Conservation (phyloP, 2,113 vertebrate species). For the Pelvicachromis taeniatus region DNA sequence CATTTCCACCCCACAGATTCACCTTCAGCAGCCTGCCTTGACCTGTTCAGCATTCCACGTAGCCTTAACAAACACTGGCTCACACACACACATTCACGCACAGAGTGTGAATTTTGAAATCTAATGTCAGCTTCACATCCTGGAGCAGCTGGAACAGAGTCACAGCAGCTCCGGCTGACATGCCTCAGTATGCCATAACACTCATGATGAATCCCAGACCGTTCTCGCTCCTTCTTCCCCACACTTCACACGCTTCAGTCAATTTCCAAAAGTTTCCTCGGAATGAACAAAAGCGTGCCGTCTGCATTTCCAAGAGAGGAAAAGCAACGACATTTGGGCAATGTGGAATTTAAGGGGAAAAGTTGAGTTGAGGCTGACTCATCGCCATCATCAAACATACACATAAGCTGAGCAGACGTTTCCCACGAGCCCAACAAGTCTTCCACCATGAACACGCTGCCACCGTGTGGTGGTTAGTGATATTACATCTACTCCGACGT, state of each 20-base stretch:
- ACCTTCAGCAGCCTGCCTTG: slow-evolving; percentile 39
- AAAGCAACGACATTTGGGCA: neutral
- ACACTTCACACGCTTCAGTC: neutral
- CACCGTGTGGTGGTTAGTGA: slow-evolving; percentile 12
- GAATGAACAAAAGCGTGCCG: neutral
- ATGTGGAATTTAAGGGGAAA: neutral
- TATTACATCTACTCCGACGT: neutral
- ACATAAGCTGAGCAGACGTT: neutral
- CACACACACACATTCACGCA: neutral
- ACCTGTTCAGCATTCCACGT: slow-evolving; percentile 57
- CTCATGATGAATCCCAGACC: neutral
- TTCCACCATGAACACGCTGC: neutral
- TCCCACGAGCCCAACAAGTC: neutral
- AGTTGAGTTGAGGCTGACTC: neutral
- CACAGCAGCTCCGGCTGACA: neutral
- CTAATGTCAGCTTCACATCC: neutral
- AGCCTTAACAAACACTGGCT: neutral
- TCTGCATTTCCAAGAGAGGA: neutral
- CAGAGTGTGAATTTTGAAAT: neutral
- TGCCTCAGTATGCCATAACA: neutral
- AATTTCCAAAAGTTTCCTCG: neutral
- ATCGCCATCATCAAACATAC: neutral
- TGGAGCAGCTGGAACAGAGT: neutral
- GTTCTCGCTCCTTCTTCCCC: neutral
- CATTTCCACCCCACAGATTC: neutral